Evolutionary conservation across 1,140 invertebrate genomes (phyloP).

Genomic region (Tetramorium alpestre): DNA sequence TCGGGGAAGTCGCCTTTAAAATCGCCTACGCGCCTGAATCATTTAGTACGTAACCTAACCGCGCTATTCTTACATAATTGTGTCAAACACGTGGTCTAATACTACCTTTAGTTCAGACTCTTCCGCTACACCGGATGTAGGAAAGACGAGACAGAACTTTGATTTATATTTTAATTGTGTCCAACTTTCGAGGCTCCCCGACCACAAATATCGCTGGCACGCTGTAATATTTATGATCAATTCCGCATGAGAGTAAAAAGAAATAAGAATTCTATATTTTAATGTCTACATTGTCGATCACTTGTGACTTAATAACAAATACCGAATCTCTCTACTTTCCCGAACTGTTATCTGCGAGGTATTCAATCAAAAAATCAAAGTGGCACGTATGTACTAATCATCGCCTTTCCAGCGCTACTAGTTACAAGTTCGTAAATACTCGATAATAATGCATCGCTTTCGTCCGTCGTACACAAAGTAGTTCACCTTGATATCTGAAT

Average conservation of each 20-base stretch:
- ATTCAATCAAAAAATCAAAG: background rate
- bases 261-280: conserved; percentile 18
- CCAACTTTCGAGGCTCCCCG: background rate
- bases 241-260: background rate
- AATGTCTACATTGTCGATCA: background rate
- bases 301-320: background rate
- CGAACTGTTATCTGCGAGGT: background rate
- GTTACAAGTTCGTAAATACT: background rate
- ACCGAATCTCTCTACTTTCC: background rate
- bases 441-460: conserved; percentile 34
- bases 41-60: background rate
- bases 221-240: background rate
- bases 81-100: background rate
- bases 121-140: background rate
- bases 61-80: background rate
- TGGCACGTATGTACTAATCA: conserved; percentile 14
- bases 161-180: background rate
- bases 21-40: background rate
- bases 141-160: background rate
- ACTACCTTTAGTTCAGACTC: background rate
- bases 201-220: background rate
- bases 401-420: background rate
- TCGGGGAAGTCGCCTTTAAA: background rate
- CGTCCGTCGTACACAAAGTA: background rate
- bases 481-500: conserved; percentile 45